Percentiles rank a stretch among this genome's conserved stretches.
Conservation (phyloP, 2,113 vertebrate genomes). For the Amphiprion percula region DNA sequence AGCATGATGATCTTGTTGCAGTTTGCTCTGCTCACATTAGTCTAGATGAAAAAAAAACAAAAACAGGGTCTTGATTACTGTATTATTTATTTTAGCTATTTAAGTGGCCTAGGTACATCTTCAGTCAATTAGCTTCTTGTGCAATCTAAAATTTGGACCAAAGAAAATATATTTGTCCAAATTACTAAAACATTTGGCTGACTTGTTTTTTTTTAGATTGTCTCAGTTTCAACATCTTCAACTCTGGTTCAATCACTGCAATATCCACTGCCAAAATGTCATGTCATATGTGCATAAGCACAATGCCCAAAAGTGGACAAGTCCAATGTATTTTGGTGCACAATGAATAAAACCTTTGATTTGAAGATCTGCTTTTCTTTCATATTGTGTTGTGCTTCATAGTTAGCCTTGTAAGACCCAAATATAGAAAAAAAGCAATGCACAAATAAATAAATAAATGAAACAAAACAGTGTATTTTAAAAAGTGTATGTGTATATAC, state of each 20-base stretch:
- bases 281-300: too few relatives aligned
- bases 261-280: too few relatives aligned
- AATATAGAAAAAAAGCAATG: neutral
- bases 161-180: neutral
- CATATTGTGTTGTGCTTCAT: too few relatives aligned
- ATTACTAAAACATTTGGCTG: neutral
- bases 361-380: too few relatives aligned
- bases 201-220: neutral
- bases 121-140: neutral
- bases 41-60: conserved; percentile 78
- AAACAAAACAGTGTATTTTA: too few relatives aligned
- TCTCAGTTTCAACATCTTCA: neutral
- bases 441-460: neutral
- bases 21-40: conserved; percentile 94
- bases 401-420: too few relatives aligned
- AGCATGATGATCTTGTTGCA: conserved; percentile 99
- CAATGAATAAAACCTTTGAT: too few relatives aligned
- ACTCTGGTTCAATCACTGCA: too few relatives aligned
- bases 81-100: neutral
- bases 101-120: neutral
- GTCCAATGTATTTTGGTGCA: too few relatives aligned
- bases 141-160: too few relatives aligned
- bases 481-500: too few relatives aligned
- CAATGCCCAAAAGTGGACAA: too few relatives aligned
- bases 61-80: neutral